Evolutionary conservation across 2,888 invertebrate genomes (phyloP).

Genomic region (Pherbina coryleti): DNA sequence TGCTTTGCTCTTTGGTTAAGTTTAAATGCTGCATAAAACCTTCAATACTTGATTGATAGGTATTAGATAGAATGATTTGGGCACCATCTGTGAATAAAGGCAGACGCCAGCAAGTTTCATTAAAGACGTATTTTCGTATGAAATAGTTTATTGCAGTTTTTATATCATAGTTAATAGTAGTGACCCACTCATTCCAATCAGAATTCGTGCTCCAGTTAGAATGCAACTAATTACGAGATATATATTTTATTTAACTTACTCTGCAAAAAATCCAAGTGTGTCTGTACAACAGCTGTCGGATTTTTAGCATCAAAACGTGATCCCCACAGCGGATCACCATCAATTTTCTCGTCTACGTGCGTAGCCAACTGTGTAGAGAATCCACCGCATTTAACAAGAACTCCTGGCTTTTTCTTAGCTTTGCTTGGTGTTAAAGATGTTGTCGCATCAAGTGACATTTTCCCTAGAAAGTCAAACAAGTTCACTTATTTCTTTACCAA

Average conservation of each 20-base stretch:
- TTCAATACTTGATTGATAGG: slow-evolving; percentile 87
- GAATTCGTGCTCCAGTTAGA: background rate
- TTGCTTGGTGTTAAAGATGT: background rate
- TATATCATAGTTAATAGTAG: background rate
- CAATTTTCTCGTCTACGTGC: slow-evolving; percentile 80
- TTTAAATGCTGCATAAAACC: slow-evolving; percentile 82
- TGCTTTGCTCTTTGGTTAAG: slow-evolving; percentile 76
- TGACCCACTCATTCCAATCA: background rate
- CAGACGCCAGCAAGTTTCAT: background rate
- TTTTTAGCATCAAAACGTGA: slow-evolving; percentile 83
- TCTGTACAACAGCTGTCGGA: slow-evolving; percentile 81
- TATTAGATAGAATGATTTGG: slow-evolving; percentile 88
- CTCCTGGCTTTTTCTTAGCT: slow-evolving; percentile 44
- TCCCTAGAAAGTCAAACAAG: too few species aligned
- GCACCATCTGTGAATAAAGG: slow-evolving; percentile 75
- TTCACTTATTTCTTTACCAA: too few species aligned
- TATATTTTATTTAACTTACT: slow-evolving; percentile 69
- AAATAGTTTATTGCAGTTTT: background rate
- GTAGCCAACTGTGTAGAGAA: slow-evolving; percentile 84
- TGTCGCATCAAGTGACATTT: too few species aligned
- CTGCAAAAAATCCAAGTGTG: slow-evolving; percentile 85
- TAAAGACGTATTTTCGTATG: background rate
- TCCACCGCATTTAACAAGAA: slow-evolving; percentile 78
- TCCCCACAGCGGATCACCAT: slow-evolving; percentile 91
- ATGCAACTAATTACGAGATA: background rate